Percentiles rank a stretch among this genome's conserved stretches.
Conservation (phyloP, 1,140 invertebrate genomes). For the Trachelipus rathkii region DNA sequence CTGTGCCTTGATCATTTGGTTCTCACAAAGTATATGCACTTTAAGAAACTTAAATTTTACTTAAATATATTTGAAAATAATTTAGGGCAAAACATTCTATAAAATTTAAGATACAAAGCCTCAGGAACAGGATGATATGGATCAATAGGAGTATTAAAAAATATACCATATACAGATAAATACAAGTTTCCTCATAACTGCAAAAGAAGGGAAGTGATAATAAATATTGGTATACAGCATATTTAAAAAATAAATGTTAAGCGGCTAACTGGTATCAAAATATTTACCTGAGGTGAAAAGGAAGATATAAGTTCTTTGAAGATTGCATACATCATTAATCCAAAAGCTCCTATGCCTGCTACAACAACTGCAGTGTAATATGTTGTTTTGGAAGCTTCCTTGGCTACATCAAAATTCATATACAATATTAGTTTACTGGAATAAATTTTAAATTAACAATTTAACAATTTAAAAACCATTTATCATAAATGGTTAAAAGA, state of each 20-base stretch:
- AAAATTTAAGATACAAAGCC: too few relatives aligned
- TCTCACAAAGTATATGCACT: too few relatives aligned
- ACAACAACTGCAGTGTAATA: constrained; percentile 77
- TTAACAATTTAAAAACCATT: background rate
- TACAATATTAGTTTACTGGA: background rate
- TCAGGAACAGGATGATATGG: too few relatives aligned
- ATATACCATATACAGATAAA: too few relatives aligned
- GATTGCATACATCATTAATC: constrained; percentile 72
- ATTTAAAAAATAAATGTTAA: background rate
- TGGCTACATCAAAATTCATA: constrained; percentile 57
- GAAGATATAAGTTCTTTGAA: constrained; percentile 79
- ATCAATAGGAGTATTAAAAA: too few relatives aligned
- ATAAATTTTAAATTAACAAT: background rate
- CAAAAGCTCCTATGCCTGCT: constrained; percentile 69
- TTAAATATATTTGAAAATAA: too few relatives aligned
- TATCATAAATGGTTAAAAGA: background rate
- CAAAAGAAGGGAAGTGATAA: too few relatives aligned
- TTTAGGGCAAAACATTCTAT: too few relatives aligned
- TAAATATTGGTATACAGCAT: background rate
- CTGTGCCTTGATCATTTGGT: too few relatives aligned
- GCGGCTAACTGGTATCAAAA: background rate
- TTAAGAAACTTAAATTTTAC: too few relatives aligned
- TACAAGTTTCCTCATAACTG: too few relatives aligned
- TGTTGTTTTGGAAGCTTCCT: constrained; percentile 78
- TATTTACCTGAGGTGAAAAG: constrained; percentile 39